Evolutionary conservation across 2,888 invertebrate species (phyloP).

Genomic region (Tanaodytes sp.): DNA sequence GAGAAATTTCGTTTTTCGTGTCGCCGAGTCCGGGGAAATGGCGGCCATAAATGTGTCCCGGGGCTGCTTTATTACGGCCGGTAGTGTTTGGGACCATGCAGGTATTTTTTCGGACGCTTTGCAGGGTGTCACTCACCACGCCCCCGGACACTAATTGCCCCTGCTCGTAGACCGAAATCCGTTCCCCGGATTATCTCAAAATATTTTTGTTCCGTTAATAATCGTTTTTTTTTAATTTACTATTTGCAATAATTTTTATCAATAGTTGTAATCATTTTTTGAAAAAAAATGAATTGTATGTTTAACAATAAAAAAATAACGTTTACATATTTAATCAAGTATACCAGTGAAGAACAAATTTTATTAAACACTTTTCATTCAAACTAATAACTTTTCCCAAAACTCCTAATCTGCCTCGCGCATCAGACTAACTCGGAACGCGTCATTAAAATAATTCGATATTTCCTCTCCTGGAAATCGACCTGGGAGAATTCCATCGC

Average conservation of each 20-base stretch:
- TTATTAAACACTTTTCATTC: too few relatives aligned
- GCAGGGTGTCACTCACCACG: constrained; percentile 54
- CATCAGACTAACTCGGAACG: constrained; percentile 12
- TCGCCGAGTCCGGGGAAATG: constrained; percentile 56
- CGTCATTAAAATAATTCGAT: constrained; percentile 43
- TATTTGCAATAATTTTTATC: too few relatives aligned
- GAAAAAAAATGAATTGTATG: too few relatives aligned
- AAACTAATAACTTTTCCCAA: constrained; percentile 9
- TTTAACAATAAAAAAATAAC: too few relatives aligned
- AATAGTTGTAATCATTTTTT: too few relatives aligned
- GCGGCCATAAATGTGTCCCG: constrained; percentile 68
- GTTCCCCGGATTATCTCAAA: constrained; percentile 9
- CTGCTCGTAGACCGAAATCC: constrained; percentile 7
- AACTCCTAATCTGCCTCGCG: constrained; percentile 7
- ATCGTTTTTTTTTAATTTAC: too few relatives aligned
- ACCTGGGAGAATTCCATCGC: constrained; percentile 17
- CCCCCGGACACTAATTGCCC: constrained; percentile 52
- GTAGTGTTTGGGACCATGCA: constrained; percentile 41
- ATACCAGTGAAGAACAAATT: too few relatives aligned
- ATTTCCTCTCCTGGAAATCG: constrained; percentile 28
- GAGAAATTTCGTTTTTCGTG: constrained; percentile 42
- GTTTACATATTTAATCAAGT: too few relatives aligned
- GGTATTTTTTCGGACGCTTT: constrained; percentile 24
- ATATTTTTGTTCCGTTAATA: constrained; percentile 19
- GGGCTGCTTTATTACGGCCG: constrained; percentile 63